Percentiles rank a stretch among this genome's conserved stretches.
Evolutionary conservation across 1,140 invertebrate species (phyloP).

Genomic region (Mactra quadrangularis): DNA sequence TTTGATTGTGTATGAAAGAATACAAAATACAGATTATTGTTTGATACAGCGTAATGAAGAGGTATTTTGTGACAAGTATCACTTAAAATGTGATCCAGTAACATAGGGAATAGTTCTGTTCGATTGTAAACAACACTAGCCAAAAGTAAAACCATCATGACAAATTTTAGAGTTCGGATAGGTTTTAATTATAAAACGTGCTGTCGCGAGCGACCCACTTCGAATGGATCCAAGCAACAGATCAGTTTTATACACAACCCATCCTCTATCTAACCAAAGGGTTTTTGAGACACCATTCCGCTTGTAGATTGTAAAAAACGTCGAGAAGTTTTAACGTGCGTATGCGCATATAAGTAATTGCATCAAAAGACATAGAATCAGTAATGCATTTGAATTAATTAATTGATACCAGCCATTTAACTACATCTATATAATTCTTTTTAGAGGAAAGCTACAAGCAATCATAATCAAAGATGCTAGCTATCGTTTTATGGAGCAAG

Average conservation of each 20-base stretch:
- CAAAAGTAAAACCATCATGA: slow-evolving; percentile 13
- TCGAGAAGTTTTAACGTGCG: too few relatives aligned
- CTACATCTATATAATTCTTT: too few relatives aligned
- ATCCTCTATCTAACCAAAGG: slow-evolving; percentile 28
- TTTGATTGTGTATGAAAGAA: not conserved
- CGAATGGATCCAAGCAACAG: not conserved
- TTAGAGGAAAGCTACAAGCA: too few relatives aligned
- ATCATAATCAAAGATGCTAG: too few relatives aligned
- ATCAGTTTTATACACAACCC: slow-evolving; percentile 8
- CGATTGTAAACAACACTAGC: not conserved
- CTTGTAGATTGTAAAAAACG: not conserved
- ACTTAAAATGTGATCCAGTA: not conserved
- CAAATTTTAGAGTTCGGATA: not conserved
- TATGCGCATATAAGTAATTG: too few relatives aligned
- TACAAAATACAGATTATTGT: too few relatives aligned
- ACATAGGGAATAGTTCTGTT: not conserved
- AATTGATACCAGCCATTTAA: too few relatives aligned
- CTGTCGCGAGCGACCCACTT: not conserved
- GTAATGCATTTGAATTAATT: too few relatives aligned
- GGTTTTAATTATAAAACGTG: not conserved
- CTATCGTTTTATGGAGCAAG: too few relatives aligned
- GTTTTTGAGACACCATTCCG: not conserved
- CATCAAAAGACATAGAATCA: too few relatives aligned
- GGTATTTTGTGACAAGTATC: slow-evolving; percentile 17
- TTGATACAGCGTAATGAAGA: slow-evolving; percentile 37